phyloP scores from a whole-genome alignment of 2,797 vertebrate genomes.

The Amblyraja radiata region DNA sequence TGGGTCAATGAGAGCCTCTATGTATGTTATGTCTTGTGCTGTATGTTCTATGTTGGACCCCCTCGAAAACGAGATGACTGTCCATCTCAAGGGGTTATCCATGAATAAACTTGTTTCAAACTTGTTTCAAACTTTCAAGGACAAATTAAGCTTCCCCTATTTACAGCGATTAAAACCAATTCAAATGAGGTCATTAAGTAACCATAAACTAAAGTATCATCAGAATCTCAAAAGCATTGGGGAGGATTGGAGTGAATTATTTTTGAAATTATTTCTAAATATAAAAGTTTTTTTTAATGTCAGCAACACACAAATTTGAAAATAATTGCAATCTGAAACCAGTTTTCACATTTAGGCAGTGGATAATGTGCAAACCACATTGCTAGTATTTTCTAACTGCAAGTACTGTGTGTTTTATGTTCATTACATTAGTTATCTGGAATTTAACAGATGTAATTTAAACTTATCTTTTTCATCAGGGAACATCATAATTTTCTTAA shows the following conservation, averaged over 20 bases:
- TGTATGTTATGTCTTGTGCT: too few relatives aligned
- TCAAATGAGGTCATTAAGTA: neutral
- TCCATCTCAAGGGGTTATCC: too few relatives aligned
- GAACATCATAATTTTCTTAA: slow-evolving; percentile 73
- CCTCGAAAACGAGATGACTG: too few relatives aligned
- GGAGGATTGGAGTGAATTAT: too few relatives aligned
- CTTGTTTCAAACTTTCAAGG: too few relatives aligned
- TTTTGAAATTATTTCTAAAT: neutral
- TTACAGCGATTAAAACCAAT: neutral
- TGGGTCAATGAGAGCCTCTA: too few relatives aligned
- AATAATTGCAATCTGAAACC: neutral
- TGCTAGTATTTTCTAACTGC: neutral
- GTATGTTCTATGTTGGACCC: too few relatives aligned
- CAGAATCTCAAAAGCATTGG: neutral
- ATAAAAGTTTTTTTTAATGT: neutral
- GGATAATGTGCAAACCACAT: neutral
- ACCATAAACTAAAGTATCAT: neutral
- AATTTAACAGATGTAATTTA: neutral
- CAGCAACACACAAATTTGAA: neutral
- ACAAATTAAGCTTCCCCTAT: neutral
- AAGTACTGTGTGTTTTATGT: neutral
- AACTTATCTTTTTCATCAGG: slow-evolving; percentile 47
- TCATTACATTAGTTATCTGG: neutral
- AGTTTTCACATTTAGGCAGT: neutral
- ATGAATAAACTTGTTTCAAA: too few relatives aligned